Base-by-base conservation (phyloP, 2,113 vertebrate genomes). In the Microtus oregoni region DNA sequence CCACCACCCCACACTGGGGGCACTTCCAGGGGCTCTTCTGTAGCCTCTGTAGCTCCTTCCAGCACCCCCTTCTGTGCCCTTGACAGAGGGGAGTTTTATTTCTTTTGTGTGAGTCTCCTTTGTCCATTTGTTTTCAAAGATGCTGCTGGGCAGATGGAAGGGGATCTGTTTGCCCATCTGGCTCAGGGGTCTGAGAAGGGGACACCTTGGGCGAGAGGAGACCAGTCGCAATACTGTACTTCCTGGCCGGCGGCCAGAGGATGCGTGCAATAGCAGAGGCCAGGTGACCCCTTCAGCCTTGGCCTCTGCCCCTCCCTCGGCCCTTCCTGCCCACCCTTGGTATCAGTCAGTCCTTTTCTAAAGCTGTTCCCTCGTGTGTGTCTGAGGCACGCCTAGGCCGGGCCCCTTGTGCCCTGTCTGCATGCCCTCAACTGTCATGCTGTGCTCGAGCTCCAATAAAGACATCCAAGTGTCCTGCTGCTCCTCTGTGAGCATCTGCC, bases 361-460 rank as follows among this genome's bases (percentile, higher is more conserved):
- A 24, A 10, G 97, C 98, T 98, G 96, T 96, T 95, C 63, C 96
- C 83, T 95, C 0, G 63, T 97, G 92, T 96, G 96, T 96, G 97
- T 98, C 89, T 89, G 97, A 98, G 98, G 98, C 98, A 98, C 96
- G 98, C 97, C 79, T 30, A 77, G 96, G 97, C 97, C 9, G 20
- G 98, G 92, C 96, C 68, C 28, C 89, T 92, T 22, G 82, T 5
- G 95, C 96, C 97, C 98, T 96, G 98, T 97, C 67, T 76, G 95
- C 98, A 97, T 98, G 98, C 97, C 98, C 97, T 95, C 88, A 77
- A 88, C 95, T 98, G 98, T 98, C 97, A 95, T 67, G 75, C 97
- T 96, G 38, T 97, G 90, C 97, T 97, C 47, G 65, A 97, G 86
- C 94, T 95, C 96, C n/a, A 99, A 99, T 99, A 99, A 99, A 99